A percentile compares a stretch with the other conserved stretches of the same genome.
Conservation (phyloP, 2,888 invertebrate genomes). For the Chrysolina oricalcia region DNA sequence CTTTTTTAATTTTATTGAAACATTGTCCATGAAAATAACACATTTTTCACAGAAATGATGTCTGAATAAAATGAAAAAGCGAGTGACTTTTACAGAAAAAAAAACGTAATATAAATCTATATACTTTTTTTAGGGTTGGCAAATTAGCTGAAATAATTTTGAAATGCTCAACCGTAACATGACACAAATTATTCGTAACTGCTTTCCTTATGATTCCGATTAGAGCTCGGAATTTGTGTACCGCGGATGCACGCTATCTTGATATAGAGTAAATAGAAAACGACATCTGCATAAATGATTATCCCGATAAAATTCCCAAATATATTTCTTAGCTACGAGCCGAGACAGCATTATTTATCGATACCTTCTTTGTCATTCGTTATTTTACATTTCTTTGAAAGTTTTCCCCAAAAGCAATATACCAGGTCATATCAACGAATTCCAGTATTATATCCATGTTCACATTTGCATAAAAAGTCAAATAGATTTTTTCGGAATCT, state of each 20-base stretch:
- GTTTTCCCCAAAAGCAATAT: background rate
- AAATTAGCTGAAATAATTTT: background rate
- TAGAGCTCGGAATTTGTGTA: conserved; percentile 8
- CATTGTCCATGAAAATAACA: no score
- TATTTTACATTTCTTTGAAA: background rate
- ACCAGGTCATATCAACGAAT: background rate
- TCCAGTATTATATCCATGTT: no score
- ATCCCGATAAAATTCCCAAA: conserved; percentile 28
- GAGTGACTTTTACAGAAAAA: no score
- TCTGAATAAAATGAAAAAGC: no score
- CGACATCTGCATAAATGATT: conserved; percentile 41
- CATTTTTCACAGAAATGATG: no score
- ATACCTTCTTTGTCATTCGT: background rate
- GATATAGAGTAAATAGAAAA: conserved; percentile 36
- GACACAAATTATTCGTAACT: conserved; percentile 16
- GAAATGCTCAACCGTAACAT: conserved; percentile 21
- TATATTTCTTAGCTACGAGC: background rate
- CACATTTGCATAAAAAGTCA: no score
- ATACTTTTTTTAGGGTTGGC: no score
- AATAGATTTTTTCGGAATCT: no score
- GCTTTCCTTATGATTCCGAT: conserved; percentile 13
- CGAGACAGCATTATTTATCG: conserved; percentile 8
- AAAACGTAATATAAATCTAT: no score
- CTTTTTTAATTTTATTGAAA: no score
- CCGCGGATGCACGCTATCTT: conserved; percentile 34